Evolutionary conservation across 2,113 vertebrate genomes (phyloP).

Genomic region (Hymenochirus boettgeri): DNA sequence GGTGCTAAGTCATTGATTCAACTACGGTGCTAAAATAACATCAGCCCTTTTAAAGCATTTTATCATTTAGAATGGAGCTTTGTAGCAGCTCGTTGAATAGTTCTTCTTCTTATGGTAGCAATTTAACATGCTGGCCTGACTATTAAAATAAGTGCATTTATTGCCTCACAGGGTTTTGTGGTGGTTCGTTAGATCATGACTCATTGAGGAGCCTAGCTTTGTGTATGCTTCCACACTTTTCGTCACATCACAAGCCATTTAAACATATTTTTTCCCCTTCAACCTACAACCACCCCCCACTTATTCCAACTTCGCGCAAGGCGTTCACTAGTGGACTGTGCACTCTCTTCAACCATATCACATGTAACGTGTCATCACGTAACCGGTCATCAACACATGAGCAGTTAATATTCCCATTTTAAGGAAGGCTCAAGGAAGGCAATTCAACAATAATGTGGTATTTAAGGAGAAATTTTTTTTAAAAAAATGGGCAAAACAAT

Average conservation of each 20-base stretch:
- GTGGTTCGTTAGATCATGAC: slow-evolving; percentile 62
- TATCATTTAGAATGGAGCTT: neutral
- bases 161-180: slow-evolving; percentile 58
- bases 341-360: slow-evolving; percentile 18
- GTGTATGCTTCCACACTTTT: slow-evolving; percentile 72
- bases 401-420: slow-evolving; percentile 26
- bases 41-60: neutral
- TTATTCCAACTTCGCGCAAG: slow-evolving; percentile 48
- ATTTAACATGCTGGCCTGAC: neutral
- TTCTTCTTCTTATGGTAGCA: neutral
- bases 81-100: neutral
- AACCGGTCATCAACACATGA: too few species aligned
- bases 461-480: slow-evolving; percentile 3
- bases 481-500: slow-evolving; percentile 27
- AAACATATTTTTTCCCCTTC: too few species aligned
- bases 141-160: neutral
- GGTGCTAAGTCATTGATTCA: neutral
- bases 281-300: too few species aligned
- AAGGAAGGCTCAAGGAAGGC: slow-evolving; percentile 18
- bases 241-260: too few species aligned
- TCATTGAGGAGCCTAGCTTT: slow-evolving; percentile 47
- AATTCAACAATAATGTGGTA: slow-evolving; percentile 7
- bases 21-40: slow-evolving; percentile 1
- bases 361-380: slow-evolving; percentile 20
- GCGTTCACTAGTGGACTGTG: slow-evolving; percentile 14